Evolutionary conservation across 2,113 vertebrate genomes (phyloP).

Genomic region (Ceyx melanurus): DNA sequence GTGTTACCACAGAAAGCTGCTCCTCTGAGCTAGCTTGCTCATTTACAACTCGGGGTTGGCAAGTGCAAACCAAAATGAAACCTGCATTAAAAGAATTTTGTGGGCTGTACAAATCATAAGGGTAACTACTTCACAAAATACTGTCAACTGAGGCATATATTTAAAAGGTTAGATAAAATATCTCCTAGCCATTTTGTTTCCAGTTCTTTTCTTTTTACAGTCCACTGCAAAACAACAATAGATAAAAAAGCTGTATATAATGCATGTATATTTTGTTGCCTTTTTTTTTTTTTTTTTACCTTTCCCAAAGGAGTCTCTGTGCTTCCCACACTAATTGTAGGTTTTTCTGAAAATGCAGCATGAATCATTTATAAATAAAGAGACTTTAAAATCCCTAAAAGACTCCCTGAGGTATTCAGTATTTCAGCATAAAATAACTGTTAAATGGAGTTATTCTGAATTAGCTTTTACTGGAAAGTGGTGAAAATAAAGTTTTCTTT

Average conservation of each 20-base stretch:
- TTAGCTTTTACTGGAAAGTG: slow-evolving; percentile 87
- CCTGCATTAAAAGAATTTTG: slow-evolving; percentile 38
- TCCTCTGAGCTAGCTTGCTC: slow-evolving; percentile 8
- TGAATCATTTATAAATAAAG: slow-evolving; percentile 91
- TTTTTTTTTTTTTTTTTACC: slow-evolving; percentile 70
- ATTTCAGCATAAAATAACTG: slow-evolving; percentile 88
- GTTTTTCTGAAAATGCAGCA: slow-evolving; percentile 88
- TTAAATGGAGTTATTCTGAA: slow-evolving; percentile 88
- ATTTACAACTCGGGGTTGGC: slow-evolving; percentile 15
- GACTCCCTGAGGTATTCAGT: slow-evolving; percentile 83
- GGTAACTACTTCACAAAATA: slow-evolving; percentile 48
- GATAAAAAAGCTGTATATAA: slow-evolving; percentile 62
- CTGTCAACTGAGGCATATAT: slow-evolving; percentile 56
- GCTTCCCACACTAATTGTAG: slow-evolving; percentile 89
- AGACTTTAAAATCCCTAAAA: slow-evolving; percentile 88
- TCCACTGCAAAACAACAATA: slow-evolving; percentile 75
- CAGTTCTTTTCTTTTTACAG: slow-evolving; percentile 72
- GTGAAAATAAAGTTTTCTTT: slow-evolving; percentile 84
- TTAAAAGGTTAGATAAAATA: slow-evolving; percentile 73
- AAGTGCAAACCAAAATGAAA: slow-evolving; percentile 24
- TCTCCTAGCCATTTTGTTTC: slow-evolving; percentile 36
- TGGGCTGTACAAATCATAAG: slow-evolving; percentile 58
- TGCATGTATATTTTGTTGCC: slow-evolving; percentile 63
- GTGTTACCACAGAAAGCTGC: background rate
- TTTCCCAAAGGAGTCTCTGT: slow-evolving; percentile 83